Conservation (phyloP, 2,113 vertebrate species). For the Chamaetylas fuelleborni region DNA sequence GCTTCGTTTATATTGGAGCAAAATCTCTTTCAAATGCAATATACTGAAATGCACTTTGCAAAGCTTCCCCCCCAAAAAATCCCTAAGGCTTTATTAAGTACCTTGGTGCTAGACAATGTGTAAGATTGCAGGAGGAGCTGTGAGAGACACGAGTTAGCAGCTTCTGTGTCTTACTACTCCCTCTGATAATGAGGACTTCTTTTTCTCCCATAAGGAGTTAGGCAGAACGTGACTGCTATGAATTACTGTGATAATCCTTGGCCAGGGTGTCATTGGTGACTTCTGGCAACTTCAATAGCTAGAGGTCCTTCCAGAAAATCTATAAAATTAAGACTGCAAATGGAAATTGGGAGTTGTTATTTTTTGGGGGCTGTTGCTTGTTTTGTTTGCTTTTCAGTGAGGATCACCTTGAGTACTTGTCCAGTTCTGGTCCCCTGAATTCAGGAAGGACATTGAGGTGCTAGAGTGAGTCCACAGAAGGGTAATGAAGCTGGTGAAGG, state of each 20-base stretch:
- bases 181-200: background rate
- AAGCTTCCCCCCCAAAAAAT: background rate
- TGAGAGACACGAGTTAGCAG: background rate
- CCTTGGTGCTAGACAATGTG: background rate
- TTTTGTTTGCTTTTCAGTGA: background rate
- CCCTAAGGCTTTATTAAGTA: background rate
- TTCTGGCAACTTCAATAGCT: background rate
- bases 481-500: background rate
- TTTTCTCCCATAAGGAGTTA: background rate
- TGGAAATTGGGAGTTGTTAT: background rate
- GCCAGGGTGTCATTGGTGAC: background rate
- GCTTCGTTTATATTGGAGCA: accelerated
- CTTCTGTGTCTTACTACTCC: background rate
- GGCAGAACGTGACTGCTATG: background rate
- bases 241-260: background rate
- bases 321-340: background rate
- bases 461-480: background rate
- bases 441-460: background rate
- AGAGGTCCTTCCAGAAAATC: background rate
- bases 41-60: background rate
- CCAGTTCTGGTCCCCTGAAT: background rate
- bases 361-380: accelerated
- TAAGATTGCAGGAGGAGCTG: background rate
- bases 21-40: background rate
- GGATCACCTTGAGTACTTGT: background rate